Conservation (phyloP, 2,113 vertebrate species). For the Rana temporaria region DNA sequence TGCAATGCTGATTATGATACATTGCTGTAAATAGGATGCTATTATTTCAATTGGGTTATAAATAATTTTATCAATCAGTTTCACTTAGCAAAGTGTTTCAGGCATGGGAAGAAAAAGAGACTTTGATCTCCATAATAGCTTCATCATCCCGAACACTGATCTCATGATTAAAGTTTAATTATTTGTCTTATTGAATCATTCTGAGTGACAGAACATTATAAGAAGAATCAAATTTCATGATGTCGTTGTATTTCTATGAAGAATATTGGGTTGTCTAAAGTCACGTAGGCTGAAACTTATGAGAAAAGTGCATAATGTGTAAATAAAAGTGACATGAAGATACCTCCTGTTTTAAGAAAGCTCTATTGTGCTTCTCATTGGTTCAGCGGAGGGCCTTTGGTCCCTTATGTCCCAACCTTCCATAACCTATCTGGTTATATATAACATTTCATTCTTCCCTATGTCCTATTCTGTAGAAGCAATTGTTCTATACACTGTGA, state of each 20-base stretch:
- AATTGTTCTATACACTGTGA: too few species aligned
- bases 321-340: too few species aligned
- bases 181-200: constrained; percentile 2
- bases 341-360: too few species aligned
- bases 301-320: too few species aligned
- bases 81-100: constrained; percentile 14
- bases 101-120: background rate
- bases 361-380: too few species aligned
- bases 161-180: constrained; percentile 17
- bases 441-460: too few species aligned
- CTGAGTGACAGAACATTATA: background rate
- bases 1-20: constrained; percentile 1
- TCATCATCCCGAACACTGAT: constrained; percentile 20
- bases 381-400: too few species aligned
- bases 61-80: constrained; percentile 30
- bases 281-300: too few species aligned
- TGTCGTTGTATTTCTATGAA: background rate
- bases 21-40: constrained; percentile 27
- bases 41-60: constrained; percentile 36
- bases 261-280: background rate
- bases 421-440: too few species aligned
- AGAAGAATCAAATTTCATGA: background rate
- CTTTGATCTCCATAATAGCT: background rate
- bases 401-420: too few species aligned
- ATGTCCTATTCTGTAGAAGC: too few species aligned